A percentile compares a stretch with the other conserved stretches of the same genome.
These are phyloP conservation scores for Apocrypta bakeri DNA, from an alignment of 1,140 invertebrate genomes.

Conservation along the genomic window DNA sequence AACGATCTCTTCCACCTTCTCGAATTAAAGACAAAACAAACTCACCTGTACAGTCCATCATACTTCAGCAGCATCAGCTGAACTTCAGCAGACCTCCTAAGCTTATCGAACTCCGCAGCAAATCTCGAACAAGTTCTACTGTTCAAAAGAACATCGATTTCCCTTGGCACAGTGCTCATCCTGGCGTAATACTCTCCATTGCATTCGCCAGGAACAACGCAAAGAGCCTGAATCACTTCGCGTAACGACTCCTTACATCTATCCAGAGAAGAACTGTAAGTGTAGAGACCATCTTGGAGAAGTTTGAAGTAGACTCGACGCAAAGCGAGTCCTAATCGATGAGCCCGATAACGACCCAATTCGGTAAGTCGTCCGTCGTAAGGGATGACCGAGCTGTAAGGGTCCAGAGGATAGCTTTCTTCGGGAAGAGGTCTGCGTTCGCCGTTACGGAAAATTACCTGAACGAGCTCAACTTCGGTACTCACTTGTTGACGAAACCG, in stretches of 20 bases:
- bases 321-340: background rate
- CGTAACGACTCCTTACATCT: background rate
- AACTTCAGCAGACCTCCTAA: background rate
- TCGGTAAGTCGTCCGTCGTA: conserved; percentile 20
- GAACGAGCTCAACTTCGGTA: conserved; percentile 27
- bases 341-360: conserved; percentile 6
- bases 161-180: background rate
- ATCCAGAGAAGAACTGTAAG: background rate
- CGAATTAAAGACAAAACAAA: too few relatives aligned
- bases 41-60: conserved; percentile 32
- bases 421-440: background rate
- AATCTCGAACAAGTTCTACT: background rate
- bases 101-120: background rate
- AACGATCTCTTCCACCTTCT: too few relatives aligned
- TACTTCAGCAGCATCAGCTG: background rate
- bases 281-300: background rate
- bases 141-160: conserved; percentile 10
- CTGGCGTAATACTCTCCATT: background rate
- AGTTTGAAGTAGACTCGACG: background rate
- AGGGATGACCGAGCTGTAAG: background rate
- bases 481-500: background rate
- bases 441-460: conserved; percentile 30
- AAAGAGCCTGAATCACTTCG: background rate
- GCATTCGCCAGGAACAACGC: background rate
- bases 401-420: conserved; percentile 11